Conservation (phyloP, 2,797 vertebrate genomes). For the Myripristis murdjan region DNA sequence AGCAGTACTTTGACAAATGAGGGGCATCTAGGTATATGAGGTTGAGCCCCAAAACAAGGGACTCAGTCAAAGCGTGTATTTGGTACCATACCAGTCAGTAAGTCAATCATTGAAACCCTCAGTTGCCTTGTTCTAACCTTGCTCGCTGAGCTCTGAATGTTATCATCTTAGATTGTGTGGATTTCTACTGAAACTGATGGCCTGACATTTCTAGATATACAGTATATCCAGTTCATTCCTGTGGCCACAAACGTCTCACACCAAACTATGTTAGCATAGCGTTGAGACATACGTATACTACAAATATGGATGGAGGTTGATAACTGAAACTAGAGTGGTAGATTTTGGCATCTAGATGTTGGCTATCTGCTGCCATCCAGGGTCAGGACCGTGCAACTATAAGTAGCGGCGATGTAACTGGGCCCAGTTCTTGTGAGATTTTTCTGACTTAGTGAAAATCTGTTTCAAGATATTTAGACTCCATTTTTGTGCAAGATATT, state of each 20-base stretch:
- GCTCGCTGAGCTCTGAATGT: conserved; percentile 80
- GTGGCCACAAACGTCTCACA: conserved; percentile 69
- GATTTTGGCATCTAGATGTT: conserved; percentile 34
- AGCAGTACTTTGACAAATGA: conserved; percentile 80
- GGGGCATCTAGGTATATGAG: conserved; percentile 66
- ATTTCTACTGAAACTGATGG: conserved; percentile 79
- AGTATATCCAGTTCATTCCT: conserved; percentile 77
- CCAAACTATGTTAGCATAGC: conserved; percentile 17
- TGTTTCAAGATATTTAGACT: conserved; percentile 33
- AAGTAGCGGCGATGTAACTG: conserved; percentile 68
- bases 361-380: conserved; percentile 55
- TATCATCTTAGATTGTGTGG: conserved; percentile 79
- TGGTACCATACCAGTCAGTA: conserved; percentile 69
- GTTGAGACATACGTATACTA: conserved; percentile 34
- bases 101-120: conserved; percentile 74
- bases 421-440: conserved; percentile 77
- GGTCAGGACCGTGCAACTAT: conserved; percentile 72
- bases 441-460: conserved; percentile 24
- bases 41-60: conserved; percentile 32
- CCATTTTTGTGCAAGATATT: conserved; percentile 45
- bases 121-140: conserved; percentile 81
- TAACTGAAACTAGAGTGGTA: conserved; percentile 41
- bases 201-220: conserved; percentile 51
- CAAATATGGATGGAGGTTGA: conserved; percentile 47
- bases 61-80: conserved; percentile 44